Percentiles rank a stretch among this genome's conserved stretches.
Conservation (phyloP, 1,140 invertebrate species). For the Aphidius gifuensis region DNA sequence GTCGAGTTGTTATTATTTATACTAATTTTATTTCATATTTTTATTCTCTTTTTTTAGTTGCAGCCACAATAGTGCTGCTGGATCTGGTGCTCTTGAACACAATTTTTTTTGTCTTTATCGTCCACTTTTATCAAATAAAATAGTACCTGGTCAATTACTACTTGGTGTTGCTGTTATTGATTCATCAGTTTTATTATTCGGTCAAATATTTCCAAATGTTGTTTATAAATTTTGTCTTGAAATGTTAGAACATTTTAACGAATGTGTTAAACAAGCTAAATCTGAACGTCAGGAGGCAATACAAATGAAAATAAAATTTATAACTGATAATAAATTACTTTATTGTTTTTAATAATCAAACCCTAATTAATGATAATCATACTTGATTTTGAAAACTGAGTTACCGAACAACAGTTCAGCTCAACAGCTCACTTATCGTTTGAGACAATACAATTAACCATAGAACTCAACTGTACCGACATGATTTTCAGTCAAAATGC, state of each 20-base stretch:
- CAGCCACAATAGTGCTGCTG: slow-evolving; percentile 89
- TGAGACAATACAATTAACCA: too few relatives aligned
- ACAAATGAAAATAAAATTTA: slow-evolving; percentile 72
- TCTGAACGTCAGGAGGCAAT: slow-evolving; percentile 89
- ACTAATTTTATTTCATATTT: slow-evolving; percentile 23
- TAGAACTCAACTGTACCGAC: too few relatives aligned
- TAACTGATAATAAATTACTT: too few relatives aligned
- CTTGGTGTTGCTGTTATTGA: slow-evolving; percentile 97
- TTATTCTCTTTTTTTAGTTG: slow-evolving; percentile 61
- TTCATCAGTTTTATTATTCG: slow-evolving; percentile 88
- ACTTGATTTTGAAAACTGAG: too few relatives aligned
- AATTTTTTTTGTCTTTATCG: slow-evolving; percentile 89
- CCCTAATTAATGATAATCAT: too few relatives aligned
- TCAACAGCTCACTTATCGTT: too few relatives aligned
- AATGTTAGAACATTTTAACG: slow-evolving; percentile 94
- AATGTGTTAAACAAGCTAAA: slow-evolving; percentile 92
- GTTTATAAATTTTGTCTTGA: slow-evolving; percentile 94
- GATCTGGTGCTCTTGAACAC: slow-evolving; percentile 93
- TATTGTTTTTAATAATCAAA: too few relatives aligned
- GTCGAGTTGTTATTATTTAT: too few relatives aligned
- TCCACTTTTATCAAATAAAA: slow-evolving; percentile 59
- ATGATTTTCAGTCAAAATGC: too few relatives aligned
- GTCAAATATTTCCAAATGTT: slow-evolving; percentile 88
- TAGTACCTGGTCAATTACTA: slow-evolving; percentile 81
- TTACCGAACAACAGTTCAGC: too few relatives aligned